Evolutionary conservation across 2,113 vertebrate genomes (phyloP), one percentile per base, ranked within the genome.

Genomic region (Spheniscus mendiculus): DNA sequence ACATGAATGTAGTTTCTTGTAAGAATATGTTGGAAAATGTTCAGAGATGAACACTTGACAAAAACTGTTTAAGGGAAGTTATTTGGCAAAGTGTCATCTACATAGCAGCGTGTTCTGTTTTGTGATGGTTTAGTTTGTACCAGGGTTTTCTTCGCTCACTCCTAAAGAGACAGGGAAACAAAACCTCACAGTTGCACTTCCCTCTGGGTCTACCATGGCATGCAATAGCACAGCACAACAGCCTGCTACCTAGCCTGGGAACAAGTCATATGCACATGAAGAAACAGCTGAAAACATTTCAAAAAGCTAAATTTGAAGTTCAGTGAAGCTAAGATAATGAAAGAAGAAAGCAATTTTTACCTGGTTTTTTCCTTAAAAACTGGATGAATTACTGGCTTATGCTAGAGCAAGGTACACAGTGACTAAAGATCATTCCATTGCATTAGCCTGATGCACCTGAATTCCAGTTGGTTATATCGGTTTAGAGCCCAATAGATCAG

Each of bases 271-370:
- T 1, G 2, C 9, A 10, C 23, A 59, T 2, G 9, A 63, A 89
- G 36, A 53, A 80, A 78, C 27, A 38, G n/a, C 15, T 69, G 4
- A 86, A 90, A 83, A 62, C 10, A 22, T 40, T 59, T 73, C 6
- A 23, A 19, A 42, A 50, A 49, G 8, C 10, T 79, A 5, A 7
- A 47, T 18, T 18, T 58, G 42, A 71, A 72, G 22, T 0, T 0
- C 2, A 52, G 27, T 30, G 23, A 92, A 81, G 55, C 1, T 1
- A 93, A 81, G 23, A 42, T 12, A 13, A 78, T 9, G 3, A 78
- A 84, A 83, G 21, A 21, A n/a, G 6, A 36, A 29, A 52, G 44
- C 1, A 9, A 8, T 40, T 59, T 65, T 76, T 16, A 44, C 15
- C 23, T 23, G 6, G 27, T 62, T 49, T 59, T 85, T 52, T 45